Conservation (phyloP, 2,113 vertebrate species). For the Grammomys dolichurus region DNA sequence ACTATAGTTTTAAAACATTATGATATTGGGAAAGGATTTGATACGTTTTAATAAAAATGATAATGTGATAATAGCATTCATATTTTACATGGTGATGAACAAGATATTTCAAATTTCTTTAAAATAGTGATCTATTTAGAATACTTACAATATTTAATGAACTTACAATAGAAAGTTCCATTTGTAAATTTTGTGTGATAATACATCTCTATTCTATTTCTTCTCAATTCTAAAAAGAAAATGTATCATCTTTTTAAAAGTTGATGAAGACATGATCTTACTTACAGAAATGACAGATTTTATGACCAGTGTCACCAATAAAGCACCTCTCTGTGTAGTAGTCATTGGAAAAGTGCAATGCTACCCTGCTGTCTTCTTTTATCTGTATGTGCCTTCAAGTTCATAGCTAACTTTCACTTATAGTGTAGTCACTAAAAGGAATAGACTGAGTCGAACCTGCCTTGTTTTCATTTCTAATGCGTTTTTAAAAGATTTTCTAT, state of each 20-base stretch:
- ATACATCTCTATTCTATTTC: not conserved
- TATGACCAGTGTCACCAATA: not conserved
- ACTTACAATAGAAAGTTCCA: not conserved
- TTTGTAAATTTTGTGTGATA: not conserved
- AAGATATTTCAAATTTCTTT: not conserved
- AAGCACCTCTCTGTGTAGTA: not conserved
- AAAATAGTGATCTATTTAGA: not conserved
- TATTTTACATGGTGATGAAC: not conserved
- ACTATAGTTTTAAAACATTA: not conserved
- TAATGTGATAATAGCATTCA: not conserved
- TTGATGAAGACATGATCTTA: not conserved
- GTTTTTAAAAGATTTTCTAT: not conserved
- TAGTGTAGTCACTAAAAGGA: not conserved
- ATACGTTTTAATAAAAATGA: not conserved
- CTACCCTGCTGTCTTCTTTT: not conserved
- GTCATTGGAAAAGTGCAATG: not conserved
- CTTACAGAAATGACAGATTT: not conserved
- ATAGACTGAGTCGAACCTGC: not conserved
- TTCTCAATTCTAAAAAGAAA: not conserved
- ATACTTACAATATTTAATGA: not conserved
- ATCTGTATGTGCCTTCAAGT: not conserved
- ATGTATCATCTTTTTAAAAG: slow-evolving; percentile 21
- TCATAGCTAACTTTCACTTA: not conserved
- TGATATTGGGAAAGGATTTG: not conserved
- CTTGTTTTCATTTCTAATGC: not conserved